Conservation (phyloP, 2,888 invertebrate species). For the Orthosia gracilis region DNA sequence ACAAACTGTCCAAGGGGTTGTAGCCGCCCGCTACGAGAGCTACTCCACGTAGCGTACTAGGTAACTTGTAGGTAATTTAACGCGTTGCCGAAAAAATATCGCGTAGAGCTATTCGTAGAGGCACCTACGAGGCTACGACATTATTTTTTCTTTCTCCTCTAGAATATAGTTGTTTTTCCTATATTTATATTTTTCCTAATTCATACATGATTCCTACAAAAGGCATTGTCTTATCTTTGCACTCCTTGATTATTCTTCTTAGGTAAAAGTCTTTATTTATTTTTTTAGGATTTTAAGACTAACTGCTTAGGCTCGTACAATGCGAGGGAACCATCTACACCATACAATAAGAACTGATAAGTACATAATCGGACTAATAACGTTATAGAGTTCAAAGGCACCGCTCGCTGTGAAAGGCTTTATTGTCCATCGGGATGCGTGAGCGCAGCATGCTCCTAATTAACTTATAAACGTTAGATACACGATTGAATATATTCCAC, state of each 20-base stretch:
- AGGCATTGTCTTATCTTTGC: background rate
- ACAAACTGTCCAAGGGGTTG: slow-evolving; percentile 7
- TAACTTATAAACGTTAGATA: slow-evolving; percentile 80
- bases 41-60: slow-evolving; percentile 38
- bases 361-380: slow-evolving; percentile 77
- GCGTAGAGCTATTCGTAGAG: slow-evolving; percentile 35
- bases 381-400: slow-evolving; percentile 79
- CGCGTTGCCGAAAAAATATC: slow-evolving; percentile 27
- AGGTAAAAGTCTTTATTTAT: background rate
- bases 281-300: background rate
- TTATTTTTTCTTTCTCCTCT: background rate
- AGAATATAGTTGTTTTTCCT: background rate
- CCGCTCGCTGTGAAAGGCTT: slow-evolving; percentile 83
- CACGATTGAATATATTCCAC: slow-evolving; percentile 65
- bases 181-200: too few species aligned
- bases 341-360: slow-evolving; percentile 70
- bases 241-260: background rate
- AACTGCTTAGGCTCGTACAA: background rate
- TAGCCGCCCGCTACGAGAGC: slow-evolving; percentile 35
- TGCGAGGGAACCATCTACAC: slow-evolving; percentile 32
- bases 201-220: background rate
- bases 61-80: slow-evolving; percentile 20
- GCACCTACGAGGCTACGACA: slow-evolving; percentile 28
- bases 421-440: slow-evolving; percentile 81
- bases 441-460: slow-evolving; percentile 83